Evolutionary conservation across 2,888 invertebrate genomes (phyloP).

Genomic region (Conus canariensis): DNA sequence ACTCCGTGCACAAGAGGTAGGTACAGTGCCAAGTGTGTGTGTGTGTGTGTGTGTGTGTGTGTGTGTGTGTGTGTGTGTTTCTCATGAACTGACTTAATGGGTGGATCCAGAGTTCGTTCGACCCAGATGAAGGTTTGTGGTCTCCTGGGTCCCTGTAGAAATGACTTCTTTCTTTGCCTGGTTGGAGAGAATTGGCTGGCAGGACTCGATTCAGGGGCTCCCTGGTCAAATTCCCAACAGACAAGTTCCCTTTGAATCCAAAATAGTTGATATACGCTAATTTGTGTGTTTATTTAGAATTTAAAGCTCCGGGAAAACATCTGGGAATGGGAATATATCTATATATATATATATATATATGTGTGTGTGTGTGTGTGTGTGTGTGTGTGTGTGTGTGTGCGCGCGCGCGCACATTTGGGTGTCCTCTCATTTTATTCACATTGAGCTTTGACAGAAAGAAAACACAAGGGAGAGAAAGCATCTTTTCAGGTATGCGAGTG

Average conservation of each 20-base stretch:
- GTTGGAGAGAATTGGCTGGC: background rate
- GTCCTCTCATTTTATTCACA: background rate
- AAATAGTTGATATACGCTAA: too few species aligned
- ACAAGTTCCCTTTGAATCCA: too few species aligned
- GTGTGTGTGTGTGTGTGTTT: background rate
- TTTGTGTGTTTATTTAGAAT: too few species aligned
- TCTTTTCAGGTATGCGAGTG: background rate
- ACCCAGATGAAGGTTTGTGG: background rate
- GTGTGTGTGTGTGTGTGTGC: background rate
- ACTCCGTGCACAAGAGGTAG: constrained; percentile 51
- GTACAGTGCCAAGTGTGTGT: background rate
- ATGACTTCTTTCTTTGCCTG: background rate
- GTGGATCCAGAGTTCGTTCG: too few species aligned
- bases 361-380: too few species aligned
- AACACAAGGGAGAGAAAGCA: background rate
- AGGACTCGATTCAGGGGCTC: background rate
- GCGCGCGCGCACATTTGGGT: background rate
- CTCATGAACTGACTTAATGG: too few species aligned
- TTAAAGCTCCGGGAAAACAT: too few species aligned
- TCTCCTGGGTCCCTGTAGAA: background rate
- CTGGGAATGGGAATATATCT: background rate
- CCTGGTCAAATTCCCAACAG: too few species aligned
- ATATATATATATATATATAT: background rate
- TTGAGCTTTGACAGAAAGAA: too few species aligned
- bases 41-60: constrained; percentile 17